These are phyloP conservation scores for Mythimna albipuncta DNA, from an alignment of 2,888 invertebrate genomes.

Conservation along the genomic window DNA sequence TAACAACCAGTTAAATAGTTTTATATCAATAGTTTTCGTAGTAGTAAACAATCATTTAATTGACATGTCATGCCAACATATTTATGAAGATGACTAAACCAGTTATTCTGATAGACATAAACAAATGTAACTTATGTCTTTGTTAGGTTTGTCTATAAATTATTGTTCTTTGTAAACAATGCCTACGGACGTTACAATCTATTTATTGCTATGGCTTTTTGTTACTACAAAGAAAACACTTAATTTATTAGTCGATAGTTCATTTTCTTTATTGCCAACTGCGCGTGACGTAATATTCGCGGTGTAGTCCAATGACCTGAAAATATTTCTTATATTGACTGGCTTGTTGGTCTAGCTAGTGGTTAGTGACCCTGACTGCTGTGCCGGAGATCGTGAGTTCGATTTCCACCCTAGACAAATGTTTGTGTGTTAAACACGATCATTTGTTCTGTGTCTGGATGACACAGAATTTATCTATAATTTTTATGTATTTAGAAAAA, in stretches of 20 bases:
- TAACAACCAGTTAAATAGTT: too few species aligned
- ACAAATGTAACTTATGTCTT: conserved; percentile 40
- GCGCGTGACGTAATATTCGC: conserved; percentile 39
- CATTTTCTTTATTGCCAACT: conserved; percentile 40
- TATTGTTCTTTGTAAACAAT: conserved; percentile 24
- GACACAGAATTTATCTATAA: too few species aligned
- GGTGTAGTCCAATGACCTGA: conserved; percentile 28
- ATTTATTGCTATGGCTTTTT: conserved; percentile 38
- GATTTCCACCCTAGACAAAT: too few species aligned
- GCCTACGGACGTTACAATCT: conserved; percentile 20
- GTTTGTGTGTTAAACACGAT: too few species aligned
- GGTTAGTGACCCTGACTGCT: too few species aligned
- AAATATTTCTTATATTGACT: conserved; percentile 6
- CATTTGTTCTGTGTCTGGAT: too few species aligned
- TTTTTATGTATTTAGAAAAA: too few species aligned
- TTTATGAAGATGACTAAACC: not conserved
- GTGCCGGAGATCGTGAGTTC: too few species aligned
- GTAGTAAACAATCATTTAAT: not conserved
- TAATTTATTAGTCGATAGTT: conserved; percentile 37
- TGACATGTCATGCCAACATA: not conserved
- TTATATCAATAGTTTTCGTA: not conserved
- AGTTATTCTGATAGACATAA: conserved; percentile 14
- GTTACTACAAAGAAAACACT: conserved; percentile 32
- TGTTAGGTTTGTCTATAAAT: conserved; percentile 22
- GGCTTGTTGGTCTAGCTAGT: too few species aligned